Evolutionary conservation across 2,888 invertebrate genomes (phyloP), one percentile per base, ranked within the genome.

Genomic region (Hydriomena furcata): DNA sequence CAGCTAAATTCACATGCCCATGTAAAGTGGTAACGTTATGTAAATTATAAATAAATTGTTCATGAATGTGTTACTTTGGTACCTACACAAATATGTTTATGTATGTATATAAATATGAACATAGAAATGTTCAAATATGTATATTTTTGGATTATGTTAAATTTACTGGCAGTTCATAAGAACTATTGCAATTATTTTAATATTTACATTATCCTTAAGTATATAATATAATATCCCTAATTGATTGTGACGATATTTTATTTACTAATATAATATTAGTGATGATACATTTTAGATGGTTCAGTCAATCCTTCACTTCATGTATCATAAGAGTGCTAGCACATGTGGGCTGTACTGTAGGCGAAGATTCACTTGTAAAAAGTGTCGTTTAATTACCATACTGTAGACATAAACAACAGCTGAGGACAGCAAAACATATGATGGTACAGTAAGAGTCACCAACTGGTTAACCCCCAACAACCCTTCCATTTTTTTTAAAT

Each of bases 61-160:
- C 41, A 41, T 35, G 24, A 54, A 42, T 45, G 31, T 38, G 32
- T 28, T 36, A 53, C 45, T 58, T 58, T 60, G 57, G 54, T 58
- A 53, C 48, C 31, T 20, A 51, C 23, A 7, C 24, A 13, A 25
- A 11, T 30, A 27, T 41, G 20, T 11, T 21, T 7, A 42, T 10
- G 30, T 3, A 10, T 20, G 38, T 24, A 20, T 34, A 44, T 6
- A 36, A 36, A 48, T 21, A 35, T 46, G 25, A 52, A 44, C 30
- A 45, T 32, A 45, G 8, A 42, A 32, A 21, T 32, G 10, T 17
- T 47, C 31, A 25, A 36, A 28, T 11, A 42, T 23, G 10, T 36
- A 20, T 47, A 51, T 51, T 54, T 51, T 57, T 46, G 46, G 47
- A 34, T 36, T 35, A 47, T 24, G 4, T 44, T 41, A 17, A 42